Evolutionary conservation across 53 echinoderm and acorn worm species (phyloP), one percentile per base, ranked within the genome.

Genomic region (Paracentrotus lividus): DNA sequence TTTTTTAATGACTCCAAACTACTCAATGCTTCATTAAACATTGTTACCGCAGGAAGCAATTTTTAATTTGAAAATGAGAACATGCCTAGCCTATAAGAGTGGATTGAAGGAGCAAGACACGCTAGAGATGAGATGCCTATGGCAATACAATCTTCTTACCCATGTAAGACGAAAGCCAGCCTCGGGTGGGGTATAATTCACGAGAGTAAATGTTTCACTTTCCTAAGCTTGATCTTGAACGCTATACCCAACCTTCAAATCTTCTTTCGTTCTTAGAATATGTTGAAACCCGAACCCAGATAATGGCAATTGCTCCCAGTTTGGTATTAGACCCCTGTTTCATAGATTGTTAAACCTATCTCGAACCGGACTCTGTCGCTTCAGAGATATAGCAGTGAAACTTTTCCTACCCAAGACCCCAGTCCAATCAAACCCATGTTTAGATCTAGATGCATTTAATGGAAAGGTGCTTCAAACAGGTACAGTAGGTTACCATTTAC

Each of bases 191-290:
- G 24, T 47, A n/a, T 81, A 24, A 18, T 45, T n/a, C 20, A n/a
- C 18, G 23, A 81, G 81, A n/a, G 81, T 81, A 81, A 81, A 81
- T 81, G 81, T 81, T 81, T 81, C 81, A 81, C 44, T 81, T 81
- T 81, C 81, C 81, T 81, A 81, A 81, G 81, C 47, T 81, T 81
- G 81, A 72, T 38, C 72, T 72, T 72, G 72, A 72, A 72, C 36
- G 72, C 72, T 36, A 72, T 72, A 72, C 36, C 36, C 81, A 81
- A 49, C 81, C 81, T 47, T 27, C 81, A 24, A 45, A 81, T 81
- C 81, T 81, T 45, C 81, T 81, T 81, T 72, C 6, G 36, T 40
- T 21, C 40, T 72, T 72, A 27, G 10, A 26, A 81, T 81, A 13
- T 45, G 44, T 26, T 47, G 81, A 81, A 81, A 81, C 81, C 13